phyloP scores from a whole-genome alignment of 53 echinoderm and acorn worm species.

The Apostichopus leukothele region DNA sequence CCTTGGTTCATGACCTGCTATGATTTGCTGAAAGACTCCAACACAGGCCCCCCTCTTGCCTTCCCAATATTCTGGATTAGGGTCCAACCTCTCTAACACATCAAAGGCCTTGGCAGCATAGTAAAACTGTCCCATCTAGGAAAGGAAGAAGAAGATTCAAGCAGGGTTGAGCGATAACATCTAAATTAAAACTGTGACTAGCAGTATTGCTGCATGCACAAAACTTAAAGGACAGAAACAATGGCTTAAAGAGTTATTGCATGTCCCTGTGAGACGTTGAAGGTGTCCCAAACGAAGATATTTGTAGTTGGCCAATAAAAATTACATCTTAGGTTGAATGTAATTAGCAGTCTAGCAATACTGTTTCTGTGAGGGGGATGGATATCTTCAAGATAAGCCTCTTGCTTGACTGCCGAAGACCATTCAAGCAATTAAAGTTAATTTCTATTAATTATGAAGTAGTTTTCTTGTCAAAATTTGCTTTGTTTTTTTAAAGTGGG shows the following conservation, averaged over 20 bases:
- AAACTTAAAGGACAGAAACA: background rate
- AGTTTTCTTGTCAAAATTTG: too few relatives aligned
- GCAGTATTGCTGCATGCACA: background rate
- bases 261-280: background rate
- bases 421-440: too few relatives aligned
- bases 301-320: too few relatives aligned
- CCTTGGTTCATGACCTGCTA: slow-evolving; percentile 99
- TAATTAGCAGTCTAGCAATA: too few relatives aligned
- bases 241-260: background rate
- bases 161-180: background rate
- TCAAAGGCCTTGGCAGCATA: slow-evolving; percentile 99
- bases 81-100: slow-evolving; percentile 88
- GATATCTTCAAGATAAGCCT: too few relatives aligned
- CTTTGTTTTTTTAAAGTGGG: too few relatives aligned
- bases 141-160: background rate
- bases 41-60: slow-evolving; percentile 98
- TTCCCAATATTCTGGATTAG: slow-evolving; percentile 99
- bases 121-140: slow-evolving; percentile 99
- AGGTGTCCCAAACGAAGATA: too few relatives aligned
- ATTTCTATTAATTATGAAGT: too few relatives aligned
- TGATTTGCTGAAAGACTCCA: slow-evolving; percentile 98
- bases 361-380: too few relatives aligned
- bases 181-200: background rate
- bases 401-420: too few relatives aligned
- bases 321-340: too few relatives aligned